Percentiles rank a stretch among this genome's conserved stretches.
phyloP scores from a whole-genome alignment of 2,797 vertebrate species.

The Sitta carolinensis region DNA sequence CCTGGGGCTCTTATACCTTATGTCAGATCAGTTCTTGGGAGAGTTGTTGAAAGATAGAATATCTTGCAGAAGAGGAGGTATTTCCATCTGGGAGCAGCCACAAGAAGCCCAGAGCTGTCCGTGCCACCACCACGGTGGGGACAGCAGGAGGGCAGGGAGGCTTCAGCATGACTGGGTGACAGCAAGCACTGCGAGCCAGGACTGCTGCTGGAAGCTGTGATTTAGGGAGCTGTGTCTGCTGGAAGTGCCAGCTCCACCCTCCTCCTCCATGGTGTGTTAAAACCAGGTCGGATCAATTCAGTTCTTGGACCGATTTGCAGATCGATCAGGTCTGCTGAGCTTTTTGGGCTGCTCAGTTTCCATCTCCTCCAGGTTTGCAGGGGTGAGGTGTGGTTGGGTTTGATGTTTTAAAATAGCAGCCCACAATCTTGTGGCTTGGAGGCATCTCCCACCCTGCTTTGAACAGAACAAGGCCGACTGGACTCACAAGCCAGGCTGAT shows the following conservation, averaged over 20 bases:
- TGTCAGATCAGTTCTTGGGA: not conserved
- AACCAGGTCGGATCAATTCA: not conserved
- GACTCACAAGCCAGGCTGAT: not conserved
- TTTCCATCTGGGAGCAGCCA: not conserved
- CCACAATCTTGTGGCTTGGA: not conserved
- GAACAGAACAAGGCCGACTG: not conserved
- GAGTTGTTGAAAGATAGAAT: not conserved
- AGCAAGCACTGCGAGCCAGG: fast-evolving
- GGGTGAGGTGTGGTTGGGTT: not conserved
- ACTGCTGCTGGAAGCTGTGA: not conserved
- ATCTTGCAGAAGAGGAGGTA: not conserved
- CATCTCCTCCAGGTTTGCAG: not conserved
- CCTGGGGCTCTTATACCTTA: not conserved
- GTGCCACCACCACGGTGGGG: fast-evolving
- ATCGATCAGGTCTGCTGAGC: not conserved
- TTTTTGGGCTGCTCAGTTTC: not conserved
- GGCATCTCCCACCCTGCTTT: not conserved
- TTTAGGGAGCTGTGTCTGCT: not conserved
- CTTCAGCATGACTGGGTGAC: not conserved
- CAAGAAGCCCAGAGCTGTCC: fast-evolving
- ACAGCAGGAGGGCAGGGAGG: not conserved
- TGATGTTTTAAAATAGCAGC: not conserved
- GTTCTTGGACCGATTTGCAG: not conserved
- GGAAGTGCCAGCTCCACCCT: not conserved
- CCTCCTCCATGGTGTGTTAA: not conserved